Base-by-base conservation (phyloP, 2,888 invertebrate genomes). In the Drosophila infuscata region DNA sequence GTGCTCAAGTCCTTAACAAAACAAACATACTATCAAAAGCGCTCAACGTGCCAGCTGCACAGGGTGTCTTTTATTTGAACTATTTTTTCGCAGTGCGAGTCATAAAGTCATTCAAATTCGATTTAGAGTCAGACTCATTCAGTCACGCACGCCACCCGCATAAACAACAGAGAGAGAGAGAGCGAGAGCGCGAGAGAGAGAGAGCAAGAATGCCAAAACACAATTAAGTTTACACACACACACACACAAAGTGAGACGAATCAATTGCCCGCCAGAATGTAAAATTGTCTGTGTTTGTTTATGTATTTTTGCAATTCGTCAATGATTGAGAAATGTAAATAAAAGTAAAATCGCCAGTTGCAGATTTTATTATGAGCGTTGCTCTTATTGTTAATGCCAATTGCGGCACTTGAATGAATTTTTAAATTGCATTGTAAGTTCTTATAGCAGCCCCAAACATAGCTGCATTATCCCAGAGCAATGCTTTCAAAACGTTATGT, bases 281-380 rank as follows among this genome's bases (percentile, higher is more conserved):
- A 48, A 65, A 48, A 62, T 30, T 51, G 64, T 46, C 51, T 52
- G 51, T 49, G 32, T 41, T 38, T 57, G 46, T 36, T 32, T 32
- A 20, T 53, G 35, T 53, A 35, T 68, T 66, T 62, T 33, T 59
- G 53, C 64, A 81, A 87, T 87, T 87, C 81, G 69, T 65, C 77
- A 68, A 53, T 32, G 68, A 67, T 54, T 32, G 56, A 9, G 67
- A 56, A 56, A 64, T 74, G 78, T 81, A 83, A 86, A 83, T 83
- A 89, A 72, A 74, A 84, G 84, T 74, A 71, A 86, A 89, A 89
- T 87, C 76, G 70, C 67, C 60, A 54, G 62, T 61, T 82, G 66
- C 59, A 65, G 59, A 64, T 62, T 51, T 75, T 70, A 62, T 82
- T 60, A 51, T 63, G 25, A 38, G 17, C 12, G 30, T 17, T 33